Percentiles rank a stretch among this genome's conserved stretches.
phyloP scores from a whole-genome alignment of 2,888 invertebrate genomes.

The Nezara viridula region DNA sequence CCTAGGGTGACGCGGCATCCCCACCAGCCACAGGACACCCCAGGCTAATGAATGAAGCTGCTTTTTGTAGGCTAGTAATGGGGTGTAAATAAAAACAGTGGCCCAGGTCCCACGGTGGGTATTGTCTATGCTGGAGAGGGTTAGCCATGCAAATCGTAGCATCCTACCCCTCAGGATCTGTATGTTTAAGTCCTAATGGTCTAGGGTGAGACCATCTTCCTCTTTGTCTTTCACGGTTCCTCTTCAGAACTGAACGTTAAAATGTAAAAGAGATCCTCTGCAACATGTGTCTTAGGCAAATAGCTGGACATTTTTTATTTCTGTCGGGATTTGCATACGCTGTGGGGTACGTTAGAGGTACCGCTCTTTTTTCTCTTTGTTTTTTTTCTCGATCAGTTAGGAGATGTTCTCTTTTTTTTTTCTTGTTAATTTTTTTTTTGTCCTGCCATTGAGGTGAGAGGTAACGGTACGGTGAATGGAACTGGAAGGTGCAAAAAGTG shows the following conservation, averaged over 20 bases:
- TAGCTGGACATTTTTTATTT: conserved; percentile 27
- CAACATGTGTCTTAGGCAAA: conserved; percentile 42
- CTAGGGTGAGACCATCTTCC: conserved; percentile 37
- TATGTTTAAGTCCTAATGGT: conserved; percentile 42
- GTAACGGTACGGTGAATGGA: conserved; percentile 20
- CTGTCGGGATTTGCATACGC: conserved; percentile 9
- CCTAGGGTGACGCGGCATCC: neutral
- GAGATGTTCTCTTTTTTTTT: neutral
- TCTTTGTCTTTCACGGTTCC: neutral
- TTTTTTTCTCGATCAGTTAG: neutral
- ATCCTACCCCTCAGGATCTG: conserved; percentile 7
- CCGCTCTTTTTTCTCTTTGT: neutral
- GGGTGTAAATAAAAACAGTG: conserved; percentile 51
- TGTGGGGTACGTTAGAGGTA: conserved; percentile 2
- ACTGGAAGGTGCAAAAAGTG: conserved; percentile 19
- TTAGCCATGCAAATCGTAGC: conserved; percentile 26
- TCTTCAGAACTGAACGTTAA: conserved; percentile 4
- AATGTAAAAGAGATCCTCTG: conserved; percentile 17
- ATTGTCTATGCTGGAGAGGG: conserved; percentile 33
- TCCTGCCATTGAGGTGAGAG: neutral
- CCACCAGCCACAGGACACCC: neutral
- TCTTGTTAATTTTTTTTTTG: conserved; percentile 22
- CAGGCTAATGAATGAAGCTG: conserved; percentile 30
- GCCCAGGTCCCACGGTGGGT: conserved; percentile 6
- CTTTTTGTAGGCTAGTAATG: conserved; percentile 32